Evolutionary conservation across 2,113 vertebrate genomes (phyloP).

Genomic region (Marmota monax): DNA sequence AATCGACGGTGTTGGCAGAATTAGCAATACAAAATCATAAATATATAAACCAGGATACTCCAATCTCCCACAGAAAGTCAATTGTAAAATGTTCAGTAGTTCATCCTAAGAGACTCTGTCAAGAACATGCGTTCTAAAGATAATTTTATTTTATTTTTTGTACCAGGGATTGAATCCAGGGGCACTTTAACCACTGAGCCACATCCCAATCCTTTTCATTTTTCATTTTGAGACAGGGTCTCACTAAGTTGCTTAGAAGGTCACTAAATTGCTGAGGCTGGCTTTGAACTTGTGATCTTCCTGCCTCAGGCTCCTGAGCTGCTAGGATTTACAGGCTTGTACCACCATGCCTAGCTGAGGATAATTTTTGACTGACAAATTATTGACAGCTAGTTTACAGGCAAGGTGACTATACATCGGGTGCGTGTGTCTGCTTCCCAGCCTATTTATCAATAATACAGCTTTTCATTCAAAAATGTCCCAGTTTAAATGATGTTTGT

Average conservation of each 20-base stretch:
- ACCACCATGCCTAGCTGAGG: neutral
- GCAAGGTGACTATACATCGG: neutral
- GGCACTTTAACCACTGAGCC: too few species aligned
- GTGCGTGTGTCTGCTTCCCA: neutral
- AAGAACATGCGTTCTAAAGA: neutral
- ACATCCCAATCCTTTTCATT: too few species aligned
- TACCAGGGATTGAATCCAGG: too few species aligned
- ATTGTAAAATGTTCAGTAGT: neutral
- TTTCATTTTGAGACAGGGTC: too few species aligned
- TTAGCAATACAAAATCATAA: neutral
- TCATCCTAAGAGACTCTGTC: neutral
- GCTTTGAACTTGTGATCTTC: too few species aligned
- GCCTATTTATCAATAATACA: neutral
- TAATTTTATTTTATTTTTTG: neutral
- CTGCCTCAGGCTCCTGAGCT: too few species aligned
- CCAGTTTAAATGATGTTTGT: neutral
- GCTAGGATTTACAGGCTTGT: too few species aligned
- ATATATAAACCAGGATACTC: neutral
- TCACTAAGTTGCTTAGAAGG: too few species aligned
- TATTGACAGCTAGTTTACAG: neutral
- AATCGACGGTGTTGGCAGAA: neutral
- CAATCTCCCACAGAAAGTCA: neutral
- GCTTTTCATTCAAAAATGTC: neutral
- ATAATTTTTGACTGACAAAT: neutral
- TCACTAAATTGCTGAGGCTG: too few species aligned